Base-by-base conservation (phyloP, 1,140 invertebrate species). In the Hestina assimilis region DNA sequence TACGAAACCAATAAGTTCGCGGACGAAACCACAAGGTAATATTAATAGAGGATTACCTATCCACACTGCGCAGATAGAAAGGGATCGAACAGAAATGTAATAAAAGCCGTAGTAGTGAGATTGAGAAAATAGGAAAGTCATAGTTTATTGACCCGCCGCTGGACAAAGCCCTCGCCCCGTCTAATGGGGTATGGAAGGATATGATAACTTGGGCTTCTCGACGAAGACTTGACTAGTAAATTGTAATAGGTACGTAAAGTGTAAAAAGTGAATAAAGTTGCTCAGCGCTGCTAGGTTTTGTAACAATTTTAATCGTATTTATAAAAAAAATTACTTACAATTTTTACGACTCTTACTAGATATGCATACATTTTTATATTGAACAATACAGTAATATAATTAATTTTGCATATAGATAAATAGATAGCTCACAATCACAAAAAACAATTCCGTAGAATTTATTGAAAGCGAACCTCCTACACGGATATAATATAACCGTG, bases 1-100 rank as follows among this genome's bases (percentile, higher is more conserved):
- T 77, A 79, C 55, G 78, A 81, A 73, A 85, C 72, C 75, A 72
- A 79, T 73, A 72, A 73, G 65, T 75, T 70, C 64, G 70, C 58
- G 69, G 57, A 57, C 65, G 62, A 62, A 76, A 84, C 81, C 79
- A 72, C 81, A 82, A 57, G 64, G 60, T 64, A 69, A 65, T 81
- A 72, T 74, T 70, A 69, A 73, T 72, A 73, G 57, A 69, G 66
- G 63, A 65, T 68, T 64, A 65, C 52, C 62, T 65, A 72, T 59
- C 61, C 48, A 40, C 35, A 48, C 40, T 53, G 59, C 47, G 53
- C 45, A 43, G 41, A 58, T 65, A 60, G 60, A 58, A 55, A 67
- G 63, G 57, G 50, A 59, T 51, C 57, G 23, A 35, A 21, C 15
- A 17, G 17, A 46, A 59, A 59, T 43, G 50, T 53, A 59, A 59